Percentiles rank a stretch among this genome's conserved stretches.
Conservation (phyloP, 2,888 invertebrate genomes). For the Brachylomia viminalis region DNA sequence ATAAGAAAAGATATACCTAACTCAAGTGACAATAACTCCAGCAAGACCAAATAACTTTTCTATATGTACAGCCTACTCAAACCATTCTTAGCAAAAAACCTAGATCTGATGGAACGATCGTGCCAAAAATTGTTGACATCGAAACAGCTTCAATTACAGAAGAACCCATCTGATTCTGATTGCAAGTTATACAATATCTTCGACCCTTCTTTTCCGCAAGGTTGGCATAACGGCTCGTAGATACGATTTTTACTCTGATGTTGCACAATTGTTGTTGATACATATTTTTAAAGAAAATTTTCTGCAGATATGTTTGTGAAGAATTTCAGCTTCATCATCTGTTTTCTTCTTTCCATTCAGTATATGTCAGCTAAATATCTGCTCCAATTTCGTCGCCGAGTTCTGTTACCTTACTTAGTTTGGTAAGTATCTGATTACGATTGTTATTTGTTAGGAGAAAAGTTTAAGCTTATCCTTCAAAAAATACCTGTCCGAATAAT, state of each 20-base stretch:
- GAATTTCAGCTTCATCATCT: neutral
- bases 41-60: neutral
- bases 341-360: neutral
- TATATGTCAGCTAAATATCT: neutral
- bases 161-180: conserved; percentile 26
- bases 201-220: conserved; percentile 22
- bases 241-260: conserved; percentile 5
- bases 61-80: neutral
- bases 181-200: conserved; percentile 31
- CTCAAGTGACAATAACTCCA: neutral
- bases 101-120: neutral
- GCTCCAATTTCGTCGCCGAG: neutral
- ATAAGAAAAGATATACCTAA: neutral
- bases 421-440: too few relatives aligned
- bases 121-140: conserved; percentile 20
- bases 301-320: neutral
- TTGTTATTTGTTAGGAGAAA: too few relatives aligned
- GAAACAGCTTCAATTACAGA: conserved; percentile 4
- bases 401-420: neutral
- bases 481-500: too few relatives aligned
- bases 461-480: too few relatives aligned
- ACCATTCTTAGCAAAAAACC: neutral
- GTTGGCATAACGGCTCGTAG: conserved; percentile 6
- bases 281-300: conserved; percentile 11
- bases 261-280: conserved; percentile 30